phyloP scores from a whole-genome alignment of 2,888 invertebrate genomes.

The Torymus aiolomorphi region DNA sequence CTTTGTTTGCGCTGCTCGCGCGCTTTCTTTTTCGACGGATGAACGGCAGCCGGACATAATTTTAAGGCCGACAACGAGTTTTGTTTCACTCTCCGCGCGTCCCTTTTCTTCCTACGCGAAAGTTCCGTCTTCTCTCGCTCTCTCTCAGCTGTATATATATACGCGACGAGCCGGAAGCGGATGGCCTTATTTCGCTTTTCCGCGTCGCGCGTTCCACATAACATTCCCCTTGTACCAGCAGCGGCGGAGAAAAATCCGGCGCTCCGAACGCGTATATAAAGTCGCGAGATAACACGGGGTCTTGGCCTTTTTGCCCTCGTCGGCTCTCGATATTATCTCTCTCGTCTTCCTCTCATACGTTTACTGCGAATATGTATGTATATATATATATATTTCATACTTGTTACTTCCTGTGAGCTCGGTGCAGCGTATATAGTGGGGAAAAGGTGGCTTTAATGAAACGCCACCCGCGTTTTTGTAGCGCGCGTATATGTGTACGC shows the following conservation, averaged over 20 bases:
- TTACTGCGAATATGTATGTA: neutral
- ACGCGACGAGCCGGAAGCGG: slow-evolving; percentile 6
- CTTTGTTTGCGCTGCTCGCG: slow-evolving; percentile 1
- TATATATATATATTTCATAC: no score
- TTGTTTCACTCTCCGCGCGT: slow-evolving; percentile 1
- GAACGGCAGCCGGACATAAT: slow-evolving; percentile 4
- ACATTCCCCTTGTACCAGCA: neutral
- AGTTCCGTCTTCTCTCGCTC: no score
- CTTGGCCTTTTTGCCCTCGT: neutral
- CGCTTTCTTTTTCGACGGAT: neutral
- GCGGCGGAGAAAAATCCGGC: neutral
- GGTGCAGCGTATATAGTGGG: no score
- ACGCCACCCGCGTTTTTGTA: no score
- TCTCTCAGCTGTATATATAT: no score
- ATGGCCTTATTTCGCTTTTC: slow-evolving; percentile 32
- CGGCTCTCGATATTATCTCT: neutral
- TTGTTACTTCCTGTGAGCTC: no score
- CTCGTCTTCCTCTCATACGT: neutral
- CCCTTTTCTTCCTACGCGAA: no score
- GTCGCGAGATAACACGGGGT: slow-evolving; percentile 8
- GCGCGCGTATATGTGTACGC: no score
- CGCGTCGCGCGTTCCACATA: neutral
- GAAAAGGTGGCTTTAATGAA: no score
- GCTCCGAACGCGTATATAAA: neutral
- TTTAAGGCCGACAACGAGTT: slow-evolving; percentile 32